phyloP scores from a whole-genome alignment of 2,888 invertebrate genomes.

The Pogonocherus hispidulus region DNA sequence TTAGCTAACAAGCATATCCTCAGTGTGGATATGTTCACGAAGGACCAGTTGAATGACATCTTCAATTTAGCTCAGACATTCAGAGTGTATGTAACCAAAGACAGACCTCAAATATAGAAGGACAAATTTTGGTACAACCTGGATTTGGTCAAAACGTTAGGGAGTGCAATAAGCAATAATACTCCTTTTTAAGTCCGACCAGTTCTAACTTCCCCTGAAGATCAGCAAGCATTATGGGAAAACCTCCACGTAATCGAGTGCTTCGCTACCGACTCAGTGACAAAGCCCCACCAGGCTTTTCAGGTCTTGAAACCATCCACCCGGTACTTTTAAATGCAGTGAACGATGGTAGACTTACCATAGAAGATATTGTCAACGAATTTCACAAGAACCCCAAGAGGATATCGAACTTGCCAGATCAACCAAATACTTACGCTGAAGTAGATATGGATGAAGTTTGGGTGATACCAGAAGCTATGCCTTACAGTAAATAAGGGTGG shows the following conservation, averaged over 20 bases:
- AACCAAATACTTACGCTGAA: slow-evolving; percentile 96
- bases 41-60: slow-evolving; percentile 91
- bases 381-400: slow-evolving; percentile 93
- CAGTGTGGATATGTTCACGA: slow-evolving; percentile 87
- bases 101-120: slow-evolving; percentile 89
- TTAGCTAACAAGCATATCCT: too few species aligned
- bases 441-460: slow-evolving; percentile 95
- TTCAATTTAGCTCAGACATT: slow-evolving; percentile 94
- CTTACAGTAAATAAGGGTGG: slow-evolving; percentile 95
- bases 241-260: slow-evolving; percentile 94
- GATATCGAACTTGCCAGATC: slow-evolving; percentile 97
- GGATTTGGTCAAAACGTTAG: slow-evolving; percentile 92
- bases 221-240: slow-evolving; percentile 98
- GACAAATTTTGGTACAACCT: slow-evolving; percentile 87
- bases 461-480: slow-evolving; percentile 85
- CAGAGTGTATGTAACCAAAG: too few species aligned
- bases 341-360: slow-evolving; percentile 86
- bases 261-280: slow-evolving; percentile 91
- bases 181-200: slow-evolving; percentile 44
- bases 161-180: slow-evolving; percentile 80
- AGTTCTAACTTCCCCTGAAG: slow-evolving; percentile 83
- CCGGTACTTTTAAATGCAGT: slow-evolving; percentile 96
- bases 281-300: slow-evolving; percentile 93
- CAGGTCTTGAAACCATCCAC: slow-evolving; percentile 98
- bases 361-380: slow-evolving; percentile 92